Evolutionary conservation across 2,113 vertebrate species (phyloP).

Genomic region (Bubo blakistoni): DNA sequence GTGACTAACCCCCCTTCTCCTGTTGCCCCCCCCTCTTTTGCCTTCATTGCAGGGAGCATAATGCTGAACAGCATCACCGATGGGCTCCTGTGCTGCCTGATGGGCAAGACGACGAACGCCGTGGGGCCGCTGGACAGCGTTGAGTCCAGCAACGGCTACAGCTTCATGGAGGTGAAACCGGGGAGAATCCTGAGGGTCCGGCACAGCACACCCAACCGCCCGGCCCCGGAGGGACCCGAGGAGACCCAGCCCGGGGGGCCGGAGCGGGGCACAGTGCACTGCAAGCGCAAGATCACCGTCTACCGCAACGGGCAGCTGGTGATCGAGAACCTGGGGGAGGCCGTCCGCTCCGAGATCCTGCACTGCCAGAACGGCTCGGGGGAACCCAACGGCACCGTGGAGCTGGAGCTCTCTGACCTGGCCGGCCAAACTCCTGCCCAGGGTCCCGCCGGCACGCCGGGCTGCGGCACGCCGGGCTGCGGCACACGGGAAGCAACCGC

Average conservation of each 20-base stretch:
- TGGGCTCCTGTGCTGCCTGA: slow-evolving; percentile 88
- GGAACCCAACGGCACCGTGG: slow-evolving; percentile 72
- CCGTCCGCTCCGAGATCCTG: slow-evolving; percentile 74
- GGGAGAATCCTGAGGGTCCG: slow-evolving; percentile 86
- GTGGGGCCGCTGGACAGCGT: slow-evolving; percentile 84
- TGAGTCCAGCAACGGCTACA: slow-evolving; percentile 85
- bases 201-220: slow-evolving; percentile 73
- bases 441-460: background rate
- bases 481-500: background rate
- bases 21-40: too few relatives aligned
- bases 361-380: slow-evolving; percentile 74
- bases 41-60: slow-evolving; percentile 50
- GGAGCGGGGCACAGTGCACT: slow-evolving; percentile 74
- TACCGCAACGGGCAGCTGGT: slow-evolving; percentile 90
- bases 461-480: background rate
- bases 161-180: slow-evolving; percentile 93
- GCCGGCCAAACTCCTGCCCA: background rate
- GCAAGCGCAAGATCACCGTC: slow-evolving; percentile 88
- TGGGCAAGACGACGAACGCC: slow-evolving; percentile 79
- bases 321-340: slow-evolving; percentile 87
- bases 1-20: background rate
- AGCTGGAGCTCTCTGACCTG: slow-evolving; percentile 76
- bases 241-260: background rate
- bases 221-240: background rate
- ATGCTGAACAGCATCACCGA: slow-evolving; percentile 90